Evolutionary conservation across 1,140 invertebrate species (phyloP), one percentile per base, ranked within the genome.

Genomic region (Bombus confusus): DNA sequence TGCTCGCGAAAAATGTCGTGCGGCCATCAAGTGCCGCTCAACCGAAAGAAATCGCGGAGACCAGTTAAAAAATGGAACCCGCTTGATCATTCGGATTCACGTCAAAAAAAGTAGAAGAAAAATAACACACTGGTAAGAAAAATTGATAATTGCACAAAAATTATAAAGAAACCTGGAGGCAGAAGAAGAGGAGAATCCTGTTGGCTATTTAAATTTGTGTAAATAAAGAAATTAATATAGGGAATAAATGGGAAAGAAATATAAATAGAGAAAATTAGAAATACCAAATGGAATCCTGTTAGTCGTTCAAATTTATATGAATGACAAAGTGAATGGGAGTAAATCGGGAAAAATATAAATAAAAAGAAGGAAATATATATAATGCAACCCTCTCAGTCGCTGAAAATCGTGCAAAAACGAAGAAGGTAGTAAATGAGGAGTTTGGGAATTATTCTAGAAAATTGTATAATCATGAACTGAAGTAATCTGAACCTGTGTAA

Each of bases 1-100:
- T 62, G 37, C 41, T 64, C 52, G 72, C 88, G 72, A 86, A 72
- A 77, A 80, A 83, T 52, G 78, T 88, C 76, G 83, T 41, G 28
- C 31, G n/a, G 25, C 12, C 37, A 82, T 82, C 69, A 15, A 43
- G 31, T 31, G 2, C 37, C 22, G 77, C 8, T 74, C 37, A 71
- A 80, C 34, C 71, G 73, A 78, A 34, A 64, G 62, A 74, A 85
- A 73, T 57, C 69, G 28, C 12, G 18, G 25, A 22, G 15, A 6
- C 39, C 18, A 6, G 34, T 18, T 74, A 25, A 34, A 41, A 74
- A 66, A 74, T 82, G 57, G 12, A 37, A 37, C 12, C 1, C 8
- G 18, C 15, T 59, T 41, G 37, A 72, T 68, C 78, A 22, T 28
- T 43, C 31, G 31, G 18, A 47, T 37, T 12, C 66, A 3, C 18